Evolutionary conservation across 92 coral and sea anemone genomes (phyloP), one percentile per base, ranked within the genome.

Genomic region (Galaxea fascicularis): DNA sequence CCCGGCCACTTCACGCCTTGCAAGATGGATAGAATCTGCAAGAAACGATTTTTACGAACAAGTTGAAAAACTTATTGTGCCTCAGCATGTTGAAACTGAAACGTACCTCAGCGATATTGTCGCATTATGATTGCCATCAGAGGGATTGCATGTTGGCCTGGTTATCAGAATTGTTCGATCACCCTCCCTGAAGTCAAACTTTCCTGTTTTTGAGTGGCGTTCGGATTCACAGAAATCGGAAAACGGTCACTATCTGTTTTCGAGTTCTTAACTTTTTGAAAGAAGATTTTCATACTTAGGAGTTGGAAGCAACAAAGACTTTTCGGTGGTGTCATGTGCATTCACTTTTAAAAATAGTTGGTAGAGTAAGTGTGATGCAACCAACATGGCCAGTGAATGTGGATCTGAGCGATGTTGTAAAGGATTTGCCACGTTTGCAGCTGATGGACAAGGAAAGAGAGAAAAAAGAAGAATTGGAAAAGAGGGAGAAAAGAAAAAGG

Each of bases 21-120:
- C 84, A 39, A 57, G 76, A 4, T 89, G 88, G 92, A 89, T 89
- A 44, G 73, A 67, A 28, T 87, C 66, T 5, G 86, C 86, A 4
- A 89, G 92, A 67, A 76, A 89, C 20, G 88, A 89, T 63, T 89
- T 89, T 31, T 89, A 77, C 27, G 85, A 83, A 27, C 65, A 60
- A 39, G 52, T 71, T 0, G 82, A 60, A 71, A 87, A 65, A 45
- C 41, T 15, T 0, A 4, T 81, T 16, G 13, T 24, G 21, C 83
- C 81, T 10, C 57, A 25, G 8, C 75, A 68, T 0, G 83, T 47
- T 7, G 62, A 24, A 11, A 63, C 72, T 15, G 83, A 74, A 16
- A 28, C 59, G 0, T 87, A 81, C 46, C 46, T 28, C 5, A 76
- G 57, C 7, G 86, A 81, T 54, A 73, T 72, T 25, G 83, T 82